A percentile compares a stretch with the other conserved stretches of the same genome.
Conservation (phyloP, 1,140 invertebrate genomes). For the Hylyphantes graminicola region DNA sequence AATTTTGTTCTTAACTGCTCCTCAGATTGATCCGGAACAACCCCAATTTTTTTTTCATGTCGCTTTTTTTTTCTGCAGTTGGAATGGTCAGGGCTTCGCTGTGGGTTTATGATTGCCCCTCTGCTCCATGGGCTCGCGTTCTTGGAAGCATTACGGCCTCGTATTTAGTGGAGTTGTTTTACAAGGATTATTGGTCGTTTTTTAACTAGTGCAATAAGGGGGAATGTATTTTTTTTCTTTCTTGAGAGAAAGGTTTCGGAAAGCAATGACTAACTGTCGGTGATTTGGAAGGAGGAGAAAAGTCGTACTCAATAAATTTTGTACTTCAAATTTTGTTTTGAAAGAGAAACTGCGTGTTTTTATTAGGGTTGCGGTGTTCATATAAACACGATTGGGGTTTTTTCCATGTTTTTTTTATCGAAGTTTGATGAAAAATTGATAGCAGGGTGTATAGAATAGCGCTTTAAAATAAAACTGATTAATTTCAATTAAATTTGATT, state of each 20-base stretch:
- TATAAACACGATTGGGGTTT: no score
- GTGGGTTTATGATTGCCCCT: conserved; percentile 47
- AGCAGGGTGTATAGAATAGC: no score
- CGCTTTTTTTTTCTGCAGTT: background rate
- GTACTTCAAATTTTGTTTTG: background rate
- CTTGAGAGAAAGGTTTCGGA: background rate
- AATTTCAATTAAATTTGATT: no score
- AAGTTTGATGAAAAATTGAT: no score
- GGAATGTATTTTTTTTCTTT: conserved; percentile 4
- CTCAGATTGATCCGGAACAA: conserved; percentile 34
- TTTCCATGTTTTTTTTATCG: no score
- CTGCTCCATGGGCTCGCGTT: background rate
- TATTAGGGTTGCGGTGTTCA: conserved; percentile 4
- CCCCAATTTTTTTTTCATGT: background rate
- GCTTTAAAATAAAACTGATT: no score
- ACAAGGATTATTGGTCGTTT: conserved; percentile 22
- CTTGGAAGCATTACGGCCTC: conserved; percentile 15
- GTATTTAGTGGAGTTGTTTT: conserved; percentile 37
- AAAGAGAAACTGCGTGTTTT: conserved; percentile 13
- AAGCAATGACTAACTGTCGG: conserved; percentile 32
- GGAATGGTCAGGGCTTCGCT: conserved; percentile 25
- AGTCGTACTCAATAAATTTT: conserved; percentile 28
- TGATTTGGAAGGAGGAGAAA: conserved; percentile 32
- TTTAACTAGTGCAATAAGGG: conserved; percentile 44
- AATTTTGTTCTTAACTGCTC: conserved; percentile 59